phyloP scores from a whole-genome alignment of 1,140 invertebrate genomes.

The Callitettix versicolor region DNA sequence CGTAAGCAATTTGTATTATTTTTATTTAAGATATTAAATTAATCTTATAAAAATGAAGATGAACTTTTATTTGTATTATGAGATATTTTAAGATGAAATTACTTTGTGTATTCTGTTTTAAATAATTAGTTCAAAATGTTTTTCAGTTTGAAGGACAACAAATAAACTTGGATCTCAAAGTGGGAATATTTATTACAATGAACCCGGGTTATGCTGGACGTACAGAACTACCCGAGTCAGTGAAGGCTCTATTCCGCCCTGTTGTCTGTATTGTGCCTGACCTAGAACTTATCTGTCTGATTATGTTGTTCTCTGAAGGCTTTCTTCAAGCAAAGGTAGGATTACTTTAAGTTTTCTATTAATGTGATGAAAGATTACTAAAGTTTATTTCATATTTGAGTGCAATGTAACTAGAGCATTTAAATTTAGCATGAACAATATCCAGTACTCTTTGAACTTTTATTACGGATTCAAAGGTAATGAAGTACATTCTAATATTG shows the following conservation, averaged over 20 bases:
- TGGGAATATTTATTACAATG: slow-evolving; percentile 90
- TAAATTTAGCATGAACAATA: neutral
- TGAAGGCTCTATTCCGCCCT: slow-evolving; percentile 81
- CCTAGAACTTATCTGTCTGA: slow-evolving; percentile 79
- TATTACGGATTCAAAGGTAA: too few relatives aligned
- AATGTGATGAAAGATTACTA: too few relatives aligned
- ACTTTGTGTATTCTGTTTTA: too few relatives aligned
- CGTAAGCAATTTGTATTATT: too few relatives aligned
- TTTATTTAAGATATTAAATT: too few relatives aligned
- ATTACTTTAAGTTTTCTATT: neutral
- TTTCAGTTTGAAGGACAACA: slow-evolving; percentile 72
- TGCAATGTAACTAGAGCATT: neutral
- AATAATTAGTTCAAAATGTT: too few relatives aligned
- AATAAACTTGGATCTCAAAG: slow-evolving; percentile 68
- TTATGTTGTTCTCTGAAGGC: slow-evolving; percentile 84
- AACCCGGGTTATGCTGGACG: slow-evolving; percentile 84
- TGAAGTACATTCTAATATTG: too few relatives aligned
- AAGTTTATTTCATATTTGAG: too few relatives aligned
- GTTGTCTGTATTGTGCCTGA: slow-evolving; percentile 84
- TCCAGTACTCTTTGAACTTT: neutral
- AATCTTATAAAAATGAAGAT: too few relatives aligned
- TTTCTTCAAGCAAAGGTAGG: slow-evolving; percentile 25
- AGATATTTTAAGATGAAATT: too few relatives aligned
- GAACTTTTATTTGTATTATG: too few relatives aligned
- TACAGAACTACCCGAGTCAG: slow-evolving; percentile 80